Percentiles rank a stretch among this genome's conserved stretches.
These are phyloP conservation scores for Mus musculus DNA, from an alignment of 2,113 vertebrate species.

Conservation along the genomic window GRCm39 chr3:111291001-111291500, in stretches of 20 bases:
- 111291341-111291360: not conserved
- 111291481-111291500: too few relatives aligned
- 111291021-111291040: not conserved
- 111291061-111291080: not conserved
- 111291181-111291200: not conserved
- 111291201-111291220: constrained; percentile 31
- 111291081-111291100: not conserved
- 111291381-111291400: constrained; percentile 4
- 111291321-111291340: not conserved
- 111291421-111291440: not conserved
- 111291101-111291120: not conserved
- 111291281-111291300: not conserved
- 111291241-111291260: not conserved
- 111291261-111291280: fast-evolving
- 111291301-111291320: not conserved
- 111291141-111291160: not conserved
- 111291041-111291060: not conserved
- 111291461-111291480: not conserved
- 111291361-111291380: constrained; percentile 32
- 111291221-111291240: not conserved
- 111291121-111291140: not conserved
- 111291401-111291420: not conserved
- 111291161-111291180: constrained; percentile 41
- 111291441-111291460: not conserved
- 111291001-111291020: not conserved